Evolutionary conservation across 2,797 vertebrate species (phyloP).

Genomic region (Loris lydekkerianus): DNA sequence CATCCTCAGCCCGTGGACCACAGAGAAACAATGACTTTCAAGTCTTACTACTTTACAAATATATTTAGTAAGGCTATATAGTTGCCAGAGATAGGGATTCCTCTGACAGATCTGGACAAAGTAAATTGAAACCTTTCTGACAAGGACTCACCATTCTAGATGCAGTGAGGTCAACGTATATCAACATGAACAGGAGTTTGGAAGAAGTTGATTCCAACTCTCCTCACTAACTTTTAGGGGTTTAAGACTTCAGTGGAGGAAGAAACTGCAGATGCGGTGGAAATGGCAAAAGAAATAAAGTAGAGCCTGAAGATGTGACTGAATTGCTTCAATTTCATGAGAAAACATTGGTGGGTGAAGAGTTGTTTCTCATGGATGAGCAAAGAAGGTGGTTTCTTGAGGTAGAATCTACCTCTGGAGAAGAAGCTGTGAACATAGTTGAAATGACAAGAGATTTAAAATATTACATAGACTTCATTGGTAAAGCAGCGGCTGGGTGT

Average conservation of each 20-base stretch:
- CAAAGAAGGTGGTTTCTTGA: neutral
- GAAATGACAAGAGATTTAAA: neutral
- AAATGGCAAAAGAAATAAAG: neutral
- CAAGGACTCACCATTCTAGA: neutral
- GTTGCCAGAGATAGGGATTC: neutral
- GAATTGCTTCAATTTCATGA: neutral
- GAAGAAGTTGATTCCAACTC: neutral
- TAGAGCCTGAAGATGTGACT: neutral
- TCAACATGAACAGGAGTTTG: neutral
- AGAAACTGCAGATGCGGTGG: neutral
- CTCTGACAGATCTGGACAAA: neutral
- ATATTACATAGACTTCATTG: neutral
- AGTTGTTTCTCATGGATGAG: neutral
- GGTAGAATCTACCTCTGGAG: neutral
- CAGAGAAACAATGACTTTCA: neutral
- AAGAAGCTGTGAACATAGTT: neutral
- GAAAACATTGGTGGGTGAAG: neutral
- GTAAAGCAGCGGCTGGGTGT: neutral
- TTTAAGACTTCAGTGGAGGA: neutral
- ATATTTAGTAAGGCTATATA: neutral
- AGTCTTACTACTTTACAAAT: neutral
- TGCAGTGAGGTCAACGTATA: neutral
- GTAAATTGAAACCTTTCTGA: neutral
- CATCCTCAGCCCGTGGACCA: neutral
- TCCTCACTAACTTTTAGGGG: neutral